These are phyloP conservation scores for Pantherophis guttatus DNA, from an alignment of 2,113 vertebrate species.

Conservation along the genomic window DNA sequence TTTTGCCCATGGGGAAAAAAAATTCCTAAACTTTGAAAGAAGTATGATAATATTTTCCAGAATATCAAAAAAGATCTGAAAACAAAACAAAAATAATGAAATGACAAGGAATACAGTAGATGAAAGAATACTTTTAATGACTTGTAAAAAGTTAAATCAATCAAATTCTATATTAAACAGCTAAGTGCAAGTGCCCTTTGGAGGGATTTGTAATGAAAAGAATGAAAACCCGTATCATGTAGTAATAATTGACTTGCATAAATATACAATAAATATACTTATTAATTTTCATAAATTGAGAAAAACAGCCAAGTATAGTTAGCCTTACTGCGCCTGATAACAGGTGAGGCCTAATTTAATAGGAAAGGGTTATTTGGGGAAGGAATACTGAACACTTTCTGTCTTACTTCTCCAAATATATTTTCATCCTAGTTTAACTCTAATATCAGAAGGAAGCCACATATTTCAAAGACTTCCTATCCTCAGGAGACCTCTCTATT, in stretches of 20 bases:
- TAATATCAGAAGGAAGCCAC: not conserved
- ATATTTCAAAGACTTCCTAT: not conserved
- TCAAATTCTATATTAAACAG: not conserved
- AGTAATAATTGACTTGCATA: not conserved
- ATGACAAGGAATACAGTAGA: not conserved
- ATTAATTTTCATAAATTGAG: not conserved
- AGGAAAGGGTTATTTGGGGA: not conserved
- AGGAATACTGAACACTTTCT: not conserved
- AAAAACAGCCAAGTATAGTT: not conserved
- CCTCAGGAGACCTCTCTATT: not conserved
- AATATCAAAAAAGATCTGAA: not conserved
- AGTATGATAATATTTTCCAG: not conserved
- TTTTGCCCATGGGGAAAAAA: not conserved
- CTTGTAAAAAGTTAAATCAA: not conserved
- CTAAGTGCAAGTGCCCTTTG: not conserved
- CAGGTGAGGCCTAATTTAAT: not conserved
- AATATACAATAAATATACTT: not conserved
- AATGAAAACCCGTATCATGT: too few species aligned
- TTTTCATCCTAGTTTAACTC: not conserved
- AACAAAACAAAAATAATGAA: not conserved
- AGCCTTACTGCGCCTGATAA: not conserved
- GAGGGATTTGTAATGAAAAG: not conserved
- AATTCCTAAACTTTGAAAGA: not conserved
- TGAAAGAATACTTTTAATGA: not conserved
- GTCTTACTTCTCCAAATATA: not conserved